Base-by-base conservation (phyloP, 2,888 invertebrate species). In the Chesias legatella region DNA sequence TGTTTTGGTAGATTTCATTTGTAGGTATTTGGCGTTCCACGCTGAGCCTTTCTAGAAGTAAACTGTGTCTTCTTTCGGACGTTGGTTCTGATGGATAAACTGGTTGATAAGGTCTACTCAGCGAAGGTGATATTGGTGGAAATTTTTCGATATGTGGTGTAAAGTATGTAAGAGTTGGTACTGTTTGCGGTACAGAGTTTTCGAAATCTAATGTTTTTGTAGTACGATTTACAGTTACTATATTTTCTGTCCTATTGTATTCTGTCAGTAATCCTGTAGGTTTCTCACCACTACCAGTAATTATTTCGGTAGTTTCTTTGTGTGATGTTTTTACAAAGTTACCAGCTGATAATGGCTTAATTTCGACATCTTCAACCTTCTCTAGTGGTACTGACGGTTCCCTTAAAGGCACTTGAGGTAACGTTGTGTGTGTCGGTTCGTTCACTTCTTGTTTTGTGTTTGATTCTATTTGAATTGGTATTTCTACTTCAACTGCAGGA, bases 321-420 rank as follows among this genome's bases (percentile, higher is more conserved):
- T 73, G 78, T 6, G 81, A 67, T 59, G 82, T 86, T 5, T 79
- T 77, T 24, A 83, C 67, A 2, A 77, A 60, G 55, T 77, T 77
- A n/a, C 70, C 64, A 31, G 78, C 70, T 9, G 79, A 78, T 30
- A 88, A 84, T 1, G 88, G 86, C 46, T 86, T 88, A 10, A 88
- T 88, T 67, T 88, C 88, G 25, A 86, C 67, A 51, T 82, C 84
- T 66, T 85, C 84, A 13, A 83, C 81, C 60, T 83, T 86, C 13
- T 88, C 88, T 10, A 86, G 62, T 8, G 83, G 85, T 20, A 85
- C 70, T 3, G 86, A 81, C 13, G 83, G 84, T 50, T 86, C 88
- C 35, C 78, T 72, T 6, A 79, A 56, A 5, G 78, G 75, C n/a
- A 72, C 53, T 45, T 67, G 74, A 13, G 48, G 53, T 45, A n/a